Evolutionary conservation across 1,140 invertebrate species (phyloP).

Genomic region (Babylonia areolata): DNA sequence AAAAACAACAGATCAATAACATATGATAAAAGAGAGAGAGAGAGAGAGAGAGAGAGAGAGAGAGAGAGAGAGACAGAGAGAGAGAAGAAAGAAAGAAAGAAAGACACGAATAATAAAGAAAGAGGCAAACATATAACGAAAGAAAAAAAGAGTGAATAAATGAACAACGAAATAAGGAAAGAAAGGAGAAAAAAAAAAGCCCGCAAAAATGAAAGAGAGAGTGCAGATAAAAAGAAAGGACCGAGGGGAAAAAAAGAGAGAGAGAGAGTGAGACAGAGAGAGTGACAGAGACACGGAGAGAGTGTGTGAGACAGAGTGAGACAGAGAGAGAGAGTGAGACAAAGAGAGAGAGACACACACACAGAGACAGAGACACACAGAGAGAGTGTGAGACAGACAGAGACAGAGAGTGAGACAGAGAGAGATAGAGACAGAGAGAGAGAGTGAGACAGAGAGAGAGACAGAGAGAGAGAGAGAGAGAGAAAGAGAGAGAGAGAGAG

Average conservation of each 20-base stretch:
- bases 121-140: too few species aligned
- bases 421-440: background rate
- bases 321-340: background rate
- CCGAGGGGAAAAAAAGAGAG: too few species aligned
- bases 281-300: background rate
- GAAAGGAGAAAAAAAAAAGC: too few species aligned
- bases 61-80: background rate
- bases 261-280: background rate
- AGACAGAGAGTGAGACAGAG: background rate
- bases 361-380: background rate
- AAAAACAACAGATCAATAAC: too few species aligned
- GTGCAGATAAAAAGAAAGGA: too few species aligned
- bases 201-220: too few species aligned
- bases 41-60: background rate
- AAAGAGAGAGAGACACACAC: background rate
- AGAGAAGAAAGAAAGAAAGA: background rate
- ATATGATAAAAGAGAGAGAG: background rate
- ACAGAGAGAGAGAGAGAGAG: slow-evolving; percentile 1
- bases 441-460: background rate
- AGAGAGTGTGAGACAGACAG: background rate
- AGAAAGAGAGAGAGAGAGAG: background rate
- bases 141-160: too few species aligned
- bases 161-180: too few species aligned
- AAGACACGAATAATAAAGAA: too few species aligned
- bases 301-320: background rate